A percentile compares a stretch with the other conserved stretches of the same genome.
Evolutionary conservation across 2,888 invertebrate genomes (phyloP).

Genomic region (Zele albiditarsus): DNA sequence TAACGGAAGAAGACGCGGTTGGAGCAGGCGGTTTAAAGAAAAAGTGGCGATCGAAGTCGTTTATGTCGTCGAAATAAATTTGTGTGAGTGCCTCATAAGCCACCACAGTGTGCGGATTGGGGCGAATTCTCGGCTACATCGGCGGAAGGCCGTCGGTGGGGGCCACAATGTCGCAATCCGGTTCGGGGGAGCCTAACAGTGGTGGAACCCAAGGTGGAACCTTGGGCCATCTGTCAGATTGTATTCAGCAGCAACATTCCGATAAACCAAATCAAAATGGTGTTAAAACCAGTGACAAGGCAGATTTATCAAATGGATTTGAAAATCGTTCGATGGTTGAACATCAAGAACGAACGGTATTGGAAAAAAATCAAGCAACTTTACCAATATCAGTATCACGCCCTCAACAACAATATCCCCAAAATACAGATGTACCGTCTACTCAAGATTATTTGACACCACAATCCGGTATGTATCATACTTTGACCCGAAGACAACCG

Average conservation of each 20-base stretch:
- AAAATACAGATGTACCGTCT: conserved; percentile 32
- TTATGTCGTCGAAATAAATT: conserved; percentile 47
- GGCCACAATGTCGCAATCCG: conserved; percentile 70
- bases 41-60: conserved; percentile 27
- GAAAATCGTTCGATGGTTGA: conserved; percentile 62
- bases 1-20: conserved; percentile 1
- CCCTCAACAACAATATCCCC: conserved; percentile 43
- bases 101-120: conserved; percentile 70
- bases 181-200: conserved; percentile 58
- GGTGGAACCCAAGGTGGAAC: conserved; percentile 54
- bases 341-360: conserved; percentile 57
- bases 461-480: conserved; percentile 42
- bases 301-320: conserved; percentile 66
- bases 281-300: conserved; percentile 53
- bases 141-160: conserved; percentile 71
- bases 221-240: conserved; percentile 48
- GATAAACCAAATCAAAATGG: conserved; percentile 54
- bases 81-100: conserved; percentile 57
- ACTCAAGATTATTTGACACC: conserved; percentile 51
- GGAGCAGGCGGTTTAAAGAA: neutral
- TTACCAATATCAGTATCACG: conserved; percentile 40
- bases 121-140: conserved; percentile 72
- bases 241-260: conserved; percentile 2
- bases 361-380: conserved; percentile 53
- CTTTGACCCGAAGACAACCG: conserved; percentile 53